These are phyloP conservation scores for Scomber colias DNA, from an alignment of 2,113 vertebrate species.

Conservation along the genomic window DNA sequence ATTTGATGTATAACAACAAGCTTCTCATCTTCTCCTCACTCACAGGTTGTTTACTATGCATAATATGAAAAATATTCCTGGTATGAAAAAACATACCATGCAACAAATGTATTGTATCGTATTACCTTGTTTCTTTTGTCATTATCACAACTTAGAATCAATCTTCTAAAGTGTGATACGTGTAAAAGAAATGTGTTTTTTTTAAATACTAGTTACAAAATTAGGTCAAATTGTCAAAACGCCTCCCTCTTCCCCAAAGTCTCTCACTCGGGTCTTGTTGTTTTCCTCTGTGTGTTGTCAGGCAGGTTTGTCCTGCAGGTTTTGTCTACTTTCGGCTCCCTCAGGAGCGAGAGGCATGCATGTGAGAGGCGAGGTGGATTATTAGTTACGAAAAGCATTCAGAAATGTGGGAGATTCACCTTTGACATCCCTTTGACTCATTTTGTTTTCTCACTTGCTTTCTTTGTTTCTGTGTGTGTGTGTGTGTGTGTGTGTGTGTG, in stretches of 20 bases:
- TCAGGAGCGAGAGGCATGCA: conserved; percentile 16
- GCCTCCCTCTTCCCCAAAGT: background rate
- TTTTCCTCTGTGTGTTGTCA: conserved; percentile 29
- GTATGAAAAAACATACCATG: conserved; percentile 28
- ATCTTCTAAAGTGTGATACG: background rate
- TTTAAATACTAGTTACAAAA: background rate
- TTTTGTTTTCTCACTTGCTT: background rate
- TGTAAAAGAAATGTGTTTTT: background rate
- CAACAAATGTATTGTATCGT: background rate
- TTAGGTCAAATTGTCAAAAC: background rate
- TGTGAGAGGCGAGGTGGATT: background rate
- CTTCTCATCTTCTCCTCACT: background rate
- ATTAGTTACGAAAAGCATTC: background rate
- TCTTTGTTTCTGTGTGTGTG: conserved; percentile 3
- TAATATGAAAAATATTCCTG: conserved; percentile 32
- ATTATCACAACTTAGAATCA: background rate
- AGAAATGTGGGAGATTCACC: background rate
- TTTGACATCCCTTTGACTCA: background rate
- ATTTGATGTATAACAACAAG: background rate
- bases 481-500: conserved; percentile 12
- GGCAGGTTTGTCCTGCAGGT: conserved; percentile 55
- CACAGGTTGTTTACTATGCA: background rate
- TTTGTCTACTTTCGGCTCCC: conserved; percentile 23
- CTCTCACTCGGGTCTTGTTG: background rate
- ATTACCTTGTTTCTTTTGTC: background rate